Conservation (phyloP, 2,113 vertebrate species). For the Rhabdornis inornatus region DNA sequence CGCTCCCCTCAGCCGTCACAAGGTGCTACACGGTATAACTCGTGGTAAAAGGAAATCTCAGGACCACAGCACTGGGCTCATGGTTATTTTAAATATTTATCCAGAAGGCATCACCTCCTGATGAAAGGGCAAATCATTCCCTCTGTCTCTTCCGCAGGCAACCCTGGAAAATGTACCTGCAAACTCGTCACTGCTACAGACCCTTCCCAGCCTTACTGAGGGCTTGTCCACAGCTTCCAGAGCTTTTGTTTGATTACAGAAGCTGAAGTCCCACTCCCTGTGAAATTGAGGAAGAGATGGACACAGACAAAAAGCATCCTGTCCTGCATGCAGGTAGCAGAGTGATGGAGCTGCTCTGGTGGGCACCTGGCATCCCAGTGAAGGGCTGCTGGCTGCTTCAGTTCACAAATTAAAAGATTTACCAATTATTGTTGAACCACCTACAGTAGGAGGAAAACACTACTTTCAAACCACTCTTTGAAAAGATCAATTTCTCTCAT, state of each 20-base stretch:
- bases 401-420: not conserved
- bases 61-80: not conserved
- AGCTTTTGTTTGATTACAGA: not conserved
- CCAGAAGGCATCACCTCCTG: not conserved
- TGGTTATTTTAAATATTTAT: not conserved
- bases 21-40: no score
- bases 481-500: not conserved
- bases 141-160: not conserved
- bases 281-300: not conserved
- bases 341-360: not conserved
- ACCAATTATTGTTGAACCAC: not conserved
- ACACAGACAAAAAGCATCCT: not conserved
- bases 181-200: not conserved
- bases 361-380: not conserved
- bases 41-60: not conserved
- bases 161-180: not conserved
- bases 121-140: not conserved
- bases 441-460: not conserved
- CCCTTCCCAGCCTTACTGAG: not conserved
- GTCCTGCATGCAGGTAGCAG: not conserved
- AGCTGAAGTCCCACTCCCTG: not conserved
- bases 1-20: not conserved
- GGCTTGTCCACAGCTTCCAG: not conserved
- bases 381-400: not conserved
- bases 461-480: not conserved